Percentiles rank a stretch among this genome's conserved stretches.
Evolutionary conservation across 2,113 vertebrate genomes (phyloP).

Genomic region (Tupaia chinensis): DNA sequence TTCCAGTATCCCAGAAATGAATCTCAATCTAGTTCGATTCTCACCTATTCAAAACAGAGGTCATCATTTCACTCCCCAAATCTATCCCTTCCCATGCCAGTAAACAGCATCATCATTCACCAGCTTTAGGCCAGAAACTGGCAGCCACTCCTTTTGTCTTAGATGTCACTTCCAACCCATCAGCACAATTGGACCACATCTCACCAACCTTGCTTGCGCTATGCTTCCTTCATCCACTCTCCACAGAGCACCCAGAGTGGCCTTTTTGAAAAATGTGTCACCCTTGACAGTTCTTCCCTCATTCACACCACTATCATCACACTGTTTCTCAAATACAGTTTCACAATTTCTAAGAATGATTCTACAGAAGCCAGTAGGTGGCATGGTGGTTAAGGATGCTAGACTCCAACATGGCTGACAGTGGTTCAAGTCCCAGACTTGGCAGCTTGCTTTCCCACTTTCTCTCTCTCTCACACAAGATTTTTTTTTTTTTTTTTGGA

Average conservation of each 20-base stretch:
- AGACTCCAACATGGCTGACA: too few relatives aligned
- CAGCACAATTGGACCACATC: neutral
- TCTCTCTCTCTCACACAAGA: too few relatives aligned
- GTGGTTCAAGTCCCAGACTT: too few relatives aligned
- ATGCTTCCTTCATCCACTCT: neutral
- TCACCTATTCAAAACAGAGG: neutral
- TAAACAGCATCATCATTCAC: neutral
- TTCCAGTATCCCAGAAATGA: neutral
- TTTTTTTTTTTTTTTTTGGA: too few relatives aligned
- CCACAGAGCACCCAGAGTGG: neutral
- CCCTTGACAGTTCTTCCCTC: neutral
- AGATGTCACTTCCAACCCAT: neutral
- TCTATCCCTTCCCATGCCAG: neutral
- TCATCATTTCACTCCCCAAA: neutral
- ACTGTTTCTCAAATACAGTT: neutral
- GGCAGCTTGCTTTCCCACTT: too few relatives aligned
- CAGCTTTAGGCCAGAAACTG: neutral
- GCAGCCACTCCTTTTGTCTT: neutral
- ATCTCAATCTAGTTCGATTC: neutral
- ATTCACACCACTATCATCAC: neutral
- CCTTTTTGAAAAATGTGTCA: neutral
- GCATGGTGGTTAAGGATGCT: too few relatives aligned
- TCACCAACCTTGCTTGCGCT: neutral
- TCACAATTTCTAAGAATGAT: conserved; percentile 2
- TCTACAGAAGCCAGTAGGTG: neutral